These are phyloP conservation scores for Erythrocercus mccallii DNA, from an alignment of 2,113 vertebrate genomes.

Conservation along the genomic window DNA sequence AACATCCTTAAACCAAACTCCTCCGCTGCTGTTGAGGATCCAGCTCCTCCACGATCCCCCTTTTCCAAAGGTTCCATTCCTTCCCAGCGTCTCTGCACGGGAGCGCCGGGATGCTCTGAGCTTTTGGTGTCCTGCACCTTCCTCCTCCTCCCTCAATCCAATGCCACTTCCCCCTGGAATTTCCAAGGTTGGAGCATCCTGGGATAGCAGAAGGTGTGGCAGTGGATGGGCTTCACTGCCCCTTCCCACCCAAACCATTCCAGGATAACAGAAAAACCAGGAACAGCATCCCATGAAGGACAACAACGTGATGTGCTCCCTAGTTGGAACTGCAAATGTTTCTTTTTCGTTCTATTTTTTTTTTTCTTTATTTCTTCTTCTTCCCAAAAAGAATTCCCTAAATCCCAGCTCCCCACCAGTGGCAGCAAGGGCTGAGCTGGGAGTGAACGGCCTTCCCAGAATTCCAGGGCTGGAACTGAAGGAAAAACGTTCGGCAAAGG, in stretches of 20 bases:
- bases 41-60: not conserved
- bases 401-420: not conserved
- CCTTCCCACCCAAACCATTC: not conserved
- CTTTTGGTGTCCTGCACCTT: not conserved
- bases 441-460: not conserved
- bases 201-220: not conserved
- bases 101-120: not conserved
- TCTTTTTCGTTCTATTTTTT: not conserved
- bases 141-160: not conserved
- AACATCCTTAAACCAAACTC: not conserved
- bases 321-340: rapidly evolving
- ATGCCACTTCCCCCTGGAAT: not conserved
- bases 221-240: not conserved
- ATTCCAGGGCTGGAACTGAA: not conserved
- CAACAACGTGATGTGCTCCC: rapidly evolving
- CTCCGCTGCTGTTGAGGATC: rapidly evolving
- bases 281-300: not conserved
- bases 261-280: not conserved
- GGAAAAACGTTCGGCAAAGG: conserved; percentile 15
- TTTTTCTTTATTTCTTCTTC: not conserved
- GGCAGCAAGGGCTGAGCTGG: not conserved
- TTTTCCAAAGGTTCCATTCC: not conserved
- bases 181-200: not conserved
- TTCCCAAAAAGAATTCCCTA: not conserved
- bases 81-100: not conserved